These are phyloP conservation scores for Mungos mungo DNA, from an alignment of 2,113 vertebrate genomes.

Conservation along the genomic window DNA sequence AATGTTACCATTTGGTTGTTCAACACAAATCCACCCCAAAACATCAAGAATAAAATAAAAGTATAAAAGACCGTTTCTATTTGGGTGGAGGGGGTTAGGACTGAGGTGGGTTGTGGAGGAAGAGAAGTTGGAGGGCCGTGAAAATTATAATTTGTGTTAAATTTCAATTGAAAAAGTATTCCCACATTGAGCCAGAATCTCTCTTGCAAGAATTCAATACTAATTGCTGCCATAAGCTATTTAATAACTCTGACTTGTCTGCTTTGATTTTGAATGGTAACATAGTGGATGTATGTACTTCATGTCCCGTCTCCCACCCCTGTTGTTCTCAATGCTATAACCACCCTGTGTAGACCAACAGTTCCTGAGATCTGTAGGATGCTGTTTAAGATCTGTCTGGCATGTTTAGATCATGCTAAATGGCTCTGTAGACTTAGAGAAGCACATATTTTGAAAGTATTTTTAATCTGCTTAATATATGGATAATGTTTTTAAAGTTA, in stretches of 20 bases:
- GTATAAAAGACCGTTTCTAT: background rate
- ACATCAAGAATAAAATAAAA: background rate
- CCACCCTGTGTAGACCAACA: background rate
- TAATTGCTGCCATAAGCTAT: background rate
- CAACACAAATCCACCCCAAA: background rate
- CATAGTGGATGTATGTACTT: background rate
- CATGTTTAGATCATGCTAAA: background rate
- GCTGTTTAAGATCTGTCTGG: conserved; percentile 10
- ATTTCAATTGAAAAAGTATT: background rate
- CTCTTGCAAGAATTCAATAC: conserved; percentile 59
- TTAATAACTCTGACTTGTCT: conserved; percentile 52
- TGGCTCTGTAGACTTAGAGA: conserved; percentile 19
- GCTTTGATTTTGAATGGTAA: conserved; percentile 55
- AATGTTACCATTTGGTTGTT: background rate
- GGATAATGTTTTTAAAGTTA: background rate
- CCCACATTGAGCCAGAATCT: conserved; percentile 48
- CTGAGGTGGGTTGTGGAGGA: background rate
- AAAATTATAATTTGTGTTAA: conserved; percentile 32
- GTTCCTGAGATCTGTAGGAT: conserved; percentile 27
- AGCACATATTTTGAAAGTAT: background rate
- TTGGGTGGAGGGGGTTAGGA: background rate
- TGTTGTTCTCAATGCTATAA: background rate
- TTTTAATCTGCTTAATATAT: conserved; percentile 24
- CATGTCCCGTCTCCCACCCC: background rate
- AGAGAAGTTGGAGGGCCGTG: background rate